These are phyloP conservation scores for Neolamprologus toae DNA, from an alignment of 2,113 vertebrate genomes.

Conservation along the genomic window DNA sequence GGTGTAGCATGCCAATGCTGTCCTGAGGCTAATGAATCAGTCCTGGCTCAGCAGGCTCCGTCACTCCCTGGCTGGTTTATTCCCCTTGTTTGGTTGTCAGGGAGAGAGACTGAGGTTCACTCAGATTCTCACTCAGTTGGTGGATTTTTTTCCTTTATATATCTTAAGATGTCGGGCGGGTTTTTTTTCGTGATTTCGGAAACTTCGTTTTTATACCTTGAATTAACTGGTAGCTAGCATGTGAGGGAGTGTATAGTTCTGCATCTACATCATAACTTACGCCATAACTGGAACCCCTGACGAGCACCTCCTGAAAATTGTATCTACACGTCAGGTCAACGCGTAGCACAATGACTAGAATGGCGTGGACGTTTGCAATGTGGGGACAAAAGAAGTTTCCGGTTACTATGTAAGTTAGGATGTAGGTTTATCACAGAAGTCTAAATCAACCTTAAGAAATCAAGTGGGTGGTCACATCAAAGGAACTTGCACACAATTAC, in stretches of 20 bases:
- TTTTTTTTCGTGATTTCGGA: not conserved
- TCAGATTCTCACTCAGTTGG: not conserved
- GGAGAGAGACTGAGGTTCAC: not conserved
- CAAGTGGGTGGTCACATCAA: constrained; percentile 49
- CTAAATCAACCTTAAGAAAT: not conserved
- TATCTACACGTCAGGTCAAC: not conserved
- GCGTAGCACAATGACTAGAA: not conserved
- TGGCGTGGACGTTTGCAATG: not conserved
- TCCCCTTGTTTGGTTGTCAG: not conserved
- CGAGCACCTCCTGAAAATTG: not conserved
- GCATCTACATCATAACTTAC: not conserved
- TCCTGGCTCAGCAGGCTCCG: constrained; percentile 14
- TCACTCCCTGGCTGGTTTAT: constrained; percentile 9
- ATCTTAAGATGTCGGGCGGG: accelerated
- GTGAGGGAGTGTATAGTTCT: not conserved
- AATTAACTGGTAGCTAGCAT: not conserved
- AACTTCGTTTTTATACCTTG: not conserved
- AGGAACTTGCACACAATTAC: constrained; percentile 38
- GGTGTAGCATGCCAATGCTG: not conserved
- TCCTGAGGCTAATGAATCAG: constrained; percentile 34
- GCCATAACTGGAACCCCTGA: not conserved
- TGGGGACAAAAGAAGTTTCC: not conserved
- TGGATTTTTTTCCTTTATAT: not conserved
- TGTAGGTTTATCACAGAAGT: not conserved
- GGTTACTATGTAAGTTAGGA: not conserved